phyloP scores from a whole-genome alignment of 2,888 invertebrate species.

The Quadriops clusia region DNA sequence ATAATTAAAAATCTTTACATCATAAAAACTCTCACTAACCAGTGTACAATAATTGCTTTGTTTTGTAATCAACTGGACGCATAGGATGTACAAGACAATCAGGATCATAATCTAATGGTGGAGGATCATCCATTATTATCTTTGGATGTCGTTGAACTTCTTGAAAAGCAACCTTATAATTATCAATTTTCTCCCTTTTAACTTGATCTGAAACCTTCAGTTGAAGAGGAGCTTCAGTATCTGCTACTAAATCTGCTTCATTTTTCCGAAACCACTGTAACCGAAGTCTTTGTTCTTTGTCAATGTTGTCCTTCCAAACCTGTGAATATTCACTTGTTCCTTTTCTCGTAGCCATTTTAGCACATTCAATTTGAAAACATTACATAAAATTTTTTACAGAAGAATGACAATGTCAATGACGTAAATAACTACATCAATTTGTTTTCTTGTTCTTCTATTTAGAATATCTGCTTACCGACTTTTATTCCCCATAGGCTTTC shows the following conservation, averaged over 20 bases:
- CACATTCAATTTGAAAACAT: constrained; percentile 3
- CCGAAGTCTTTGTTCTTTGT: constrained; percentile 29
- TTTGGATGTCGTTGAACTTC: constrained; percentile 18
- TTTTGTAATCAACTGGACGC: constrained; percentile 42
- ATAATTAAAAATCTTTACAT: neutral
- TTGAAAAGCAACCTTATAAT: constrained; percentile 20
- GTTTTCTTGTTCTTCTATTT: constrained; percentile 4
- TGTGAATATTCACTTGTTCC: too few species aligned
- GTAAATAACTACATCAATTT: constrained; percentile 4
- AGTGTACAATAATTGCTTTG: constrained; percentile 37
- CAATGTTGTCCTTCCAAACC: constrained; percentile 19
- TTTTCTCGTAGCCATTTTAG: constrained; percentile 11
- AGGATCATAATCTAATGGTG: constrained; percentile 17
- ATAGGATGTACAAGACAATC: constrained; percentile 28
- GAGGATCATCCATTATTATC: constrained; percentile 14
- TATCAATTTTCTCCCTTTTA: constrained; percentile 21
- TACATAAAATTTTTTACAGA: constrained; percentile 3
- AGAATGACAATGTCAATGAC: constrained; percentile 1
- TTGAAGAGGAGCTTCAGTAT: constrained; percentile 22
- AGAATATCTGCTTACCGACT: constrained; percentile 3
- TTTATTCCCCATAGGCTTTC: constrained; percentile 21
- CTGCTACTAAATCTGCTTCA: constrained; percentile 26
- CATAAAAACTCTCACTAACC: constrained; percentile 25
- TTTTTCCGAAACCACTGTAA: constrained; percentile 33
- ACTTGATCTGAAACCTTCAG: constrained; percentile 25